These are phyloP conservation scores for Penaeus chinensis DNA, from an alignment of 1,140 invertebrate genomes.

Conservation along the genomic window DNA sequence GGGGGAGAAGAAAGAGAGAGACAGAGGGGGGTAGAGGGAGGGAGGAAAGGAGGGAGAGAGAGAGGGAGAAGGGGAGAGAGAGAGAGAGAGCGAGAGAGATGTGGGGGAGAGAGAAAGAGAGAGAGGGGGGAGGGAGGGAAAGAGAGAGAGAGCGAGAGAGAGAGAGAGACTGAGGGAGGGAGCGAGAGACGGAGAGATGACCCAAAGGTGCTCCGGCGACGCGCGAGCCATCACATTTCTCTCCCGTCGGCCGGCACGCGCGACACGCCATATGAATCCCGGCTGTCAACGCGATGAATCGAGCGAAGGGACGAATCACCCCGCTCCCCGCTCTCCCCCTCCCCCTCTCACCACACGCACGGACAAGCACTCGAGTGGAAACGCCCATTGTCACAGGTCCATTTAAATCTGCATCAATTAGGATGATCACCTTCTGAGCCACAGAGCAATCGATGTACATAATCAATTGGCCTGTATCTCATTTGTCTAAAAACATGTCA, in stretches of 20 bases:
- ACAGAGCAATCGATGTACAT: no score
- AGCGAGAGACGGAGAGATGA: neutral
- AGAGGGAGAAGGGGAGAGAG: neutral
- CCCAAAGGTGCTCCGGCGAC: no score
- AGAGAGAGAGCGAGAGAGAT: neutral
- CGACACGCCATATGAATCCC: no score
- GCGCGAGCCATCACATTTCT: no score
- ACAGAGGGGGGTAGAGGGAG: neutral
- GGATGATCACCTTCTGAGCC: neutral
- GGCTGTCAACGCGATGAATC: no score
- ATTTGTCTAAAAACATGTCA: no score
- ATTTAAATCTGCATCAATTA: slow-evolving; percentile 3
- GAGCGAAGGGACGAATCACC: neutral
- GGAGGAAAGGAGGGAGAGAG: neutral
- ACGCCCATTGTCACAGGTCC: neutral
- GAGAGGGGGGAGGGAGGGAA: neutral
- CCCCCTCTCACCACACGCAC: neutral
- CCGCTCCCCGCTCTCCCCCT: neutral
- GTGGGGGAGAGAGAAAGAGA: neutral
- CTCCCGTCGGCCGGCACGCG: no score
- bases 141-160: neutral
- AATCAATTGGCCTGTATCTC: no score
- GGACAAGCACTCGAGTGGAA: no score
- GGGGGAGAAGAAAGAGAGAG: no score
- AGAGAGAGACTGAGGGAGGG: neutral